phyloP scores from a whole-genome alignment of 2,888 invertebrate species.

The Cantharis rufa region DNA sequence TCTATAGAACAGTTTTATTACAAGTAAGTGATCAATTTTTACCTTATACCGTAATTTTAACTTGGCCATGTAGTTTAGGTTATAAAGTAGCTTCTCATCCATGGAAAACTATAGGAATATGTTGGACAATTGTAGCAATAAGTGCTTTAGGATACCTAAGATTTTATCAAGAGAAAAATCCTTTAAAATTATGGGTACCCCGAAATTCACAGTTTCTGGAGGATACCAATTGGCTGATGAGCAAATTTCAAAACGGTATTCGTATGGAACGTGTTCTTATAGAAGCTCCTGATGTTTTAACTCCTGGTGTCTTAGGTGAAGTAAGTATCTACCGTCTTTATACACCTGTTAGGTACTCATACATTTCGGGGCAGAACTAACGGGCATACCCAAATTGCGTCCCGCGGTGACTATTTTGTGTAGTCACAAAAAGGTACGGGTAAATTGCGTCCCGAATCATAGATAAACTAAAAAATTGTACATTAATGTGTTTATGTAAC shows the following conservation, averaged over 20 bases:
- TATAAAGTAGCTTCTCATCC: constrained; percentile 64
- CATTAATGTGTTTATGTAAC: no score
- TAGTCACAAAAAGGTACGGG: no score
- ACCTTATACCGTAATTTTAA: neutral
- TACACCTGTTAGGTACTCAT: no score
- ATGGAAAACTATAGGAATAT: constrained; percentile 62
- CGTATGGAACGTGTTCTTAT: constrained; percentile 66
- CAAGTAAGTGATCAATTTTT: constrained; percentile 44
- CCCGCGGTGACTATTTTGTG: no score
- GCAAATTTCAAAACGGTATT: constrained; percentile 67
- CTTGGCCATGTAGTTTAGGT: constrained; percentile 61
- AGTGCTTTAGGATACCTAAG: constrained; percentile 66
- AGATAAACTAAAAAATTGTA: no score
- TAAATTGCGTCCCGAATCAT: no score
- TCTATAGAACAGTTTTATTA: constrained; percentile 50
- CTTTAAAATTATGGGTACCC: constrained; percentile 77
- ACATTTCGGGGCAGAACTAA: no score
- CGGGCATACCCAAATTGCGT: no score
- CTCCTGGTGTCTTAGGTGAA: constrained; percentile 62
- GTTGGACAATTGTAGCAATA: constrained; percentile 61
- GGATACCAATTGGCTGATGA: constrained; percentile 74
- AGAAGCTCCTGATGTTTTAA: constrained; percentile 69
- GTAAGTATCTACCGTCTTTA: constrained; percentile 41
- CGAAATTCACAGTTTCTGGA: constrained; percentile 69
- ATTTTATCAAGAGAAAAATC: constrained; percentile 75